Evolutionary conservation across 2,888 invertebrate genomes (phyloP).

Genomic region (Hedya salicella): DNA sequence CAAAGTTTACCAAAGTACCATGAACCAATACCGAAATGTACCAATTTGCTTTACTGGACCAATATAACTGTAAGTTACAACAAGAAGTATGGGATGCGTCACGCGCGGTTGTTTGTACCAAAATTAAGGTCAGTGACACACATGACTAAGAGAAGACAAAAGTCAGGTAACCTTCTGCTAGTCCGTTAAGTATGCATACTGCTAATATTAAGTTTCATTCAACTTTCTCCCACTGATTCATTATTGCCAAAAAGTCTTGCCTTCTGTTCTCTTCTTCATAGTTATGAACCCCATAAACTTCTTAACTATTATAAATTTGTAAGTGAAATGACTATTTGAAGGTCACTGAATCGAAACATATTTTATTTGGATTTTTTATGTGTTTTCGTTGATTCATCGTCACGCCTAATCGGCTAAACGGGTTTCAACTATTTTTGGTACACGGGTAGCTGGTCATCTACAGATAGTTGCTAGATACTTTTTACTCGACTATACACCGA

Average conservation of each 20-base stretch:
- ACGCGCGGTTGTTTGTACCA: constrained; percentile 26
- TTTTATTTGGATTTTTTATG: too few relatives aligned
- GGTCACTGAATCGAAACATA: too few relatives aligned
- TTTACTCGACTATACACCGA: too few relatives aligned
- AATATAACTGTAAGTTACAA: constrained; percentile 18
- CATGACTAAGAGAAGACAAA: constrained; percentile 29
- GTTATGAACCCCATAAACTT: constrained; percentile 2
- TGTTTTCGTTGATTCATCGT: too few relatives aligned
- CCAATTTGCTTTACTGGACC: neutral
- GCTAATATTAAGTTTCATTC: constrained; percentile 17
- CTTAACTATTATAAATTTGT: neutral
- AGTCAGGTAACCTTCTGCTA: constrained; percentile 2
- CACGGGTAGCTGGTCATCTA: too few relatives aligned
- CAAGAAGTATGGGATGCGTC: constrained; percentile 24
- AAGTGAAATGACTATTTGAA: too few relatives aligned
- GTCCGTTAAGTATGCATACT: neutral
- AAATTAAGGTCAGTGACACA: constrained; percentile 38
- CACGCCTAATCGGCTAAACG: too few relatives aligned
- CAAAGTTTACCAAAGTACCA: constrained; percentile 28
- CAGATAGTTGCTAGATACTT: too few relatives aligned
- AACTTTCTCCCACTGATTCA: constrained; percentile 28
- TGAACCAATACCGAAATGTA: neutral
- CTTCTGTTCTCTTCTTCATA: neutral
- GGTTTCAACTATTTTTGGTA: too few relatives aligned
- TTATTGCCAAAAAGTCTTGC: neutral